phyloP scores from a whole-genome alignment of 2,113 vertebrate genomes.

The Pluvialis apricaria region DNA sequence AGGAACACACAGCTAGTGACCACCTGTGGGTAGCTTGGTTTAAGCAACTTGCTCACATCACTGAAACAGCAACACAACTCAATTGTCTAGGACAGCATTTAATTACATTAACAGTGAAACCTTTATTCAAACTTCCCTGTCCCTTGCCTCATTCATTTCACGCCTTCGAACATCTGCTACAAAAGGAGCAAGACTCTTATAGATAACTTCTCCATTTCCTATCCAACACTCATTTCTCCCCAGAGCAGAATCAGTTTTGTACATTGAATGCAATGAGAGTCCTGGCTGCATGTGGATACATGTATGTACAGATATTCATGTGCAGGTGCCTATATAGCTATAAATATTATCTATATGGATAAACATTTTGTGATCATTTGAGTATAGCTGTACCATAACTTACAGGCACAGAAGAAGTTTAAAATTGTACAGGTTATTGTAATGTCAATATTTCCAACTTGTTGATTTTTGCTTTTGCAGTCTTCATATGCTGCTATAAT shows the following conservation, averaged over 20 bases:
- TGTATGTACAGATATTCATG: background rate
- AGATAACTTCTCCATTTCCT: background rate
- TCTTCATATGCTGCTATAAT: background rate
- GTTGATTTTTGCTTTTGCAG: background rate
- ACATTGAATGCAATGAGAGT: background rate
- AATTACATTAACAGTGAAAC: background rate
- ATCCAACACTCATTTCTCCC: background rate
- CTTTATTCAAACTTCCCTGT: background rate
- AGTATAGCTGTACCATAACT: background rate
- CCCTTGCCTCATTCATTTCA: background rate
- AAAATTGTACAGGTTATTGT: background rate
- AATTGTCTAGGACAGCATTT: background rate
- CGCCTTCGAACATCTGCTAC: background rate
- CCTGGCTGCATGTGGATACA: fast-evolving
- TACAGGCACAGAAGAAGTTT: background rate
- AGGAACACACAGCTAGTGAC: conserved; percentile 43
- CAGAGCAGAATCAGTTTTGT: background rate
- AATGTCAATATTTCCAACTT: background rate
- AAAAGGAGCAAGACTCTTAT: background rate
- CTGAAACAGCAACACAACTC: background rate
- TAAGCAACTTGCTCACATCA: background rate
- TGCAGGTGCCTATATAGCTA: background rate
- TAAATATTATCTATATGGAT: background rate
- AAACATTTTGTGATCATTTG: background rate
- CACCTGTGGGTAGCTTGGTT: conserved; percentile 17